These are phyloP conservation scores for Chrysolina americana DNA, from an alignment of 2,888 invertebrate genomes.

Conservation along the genomic window DNA sequence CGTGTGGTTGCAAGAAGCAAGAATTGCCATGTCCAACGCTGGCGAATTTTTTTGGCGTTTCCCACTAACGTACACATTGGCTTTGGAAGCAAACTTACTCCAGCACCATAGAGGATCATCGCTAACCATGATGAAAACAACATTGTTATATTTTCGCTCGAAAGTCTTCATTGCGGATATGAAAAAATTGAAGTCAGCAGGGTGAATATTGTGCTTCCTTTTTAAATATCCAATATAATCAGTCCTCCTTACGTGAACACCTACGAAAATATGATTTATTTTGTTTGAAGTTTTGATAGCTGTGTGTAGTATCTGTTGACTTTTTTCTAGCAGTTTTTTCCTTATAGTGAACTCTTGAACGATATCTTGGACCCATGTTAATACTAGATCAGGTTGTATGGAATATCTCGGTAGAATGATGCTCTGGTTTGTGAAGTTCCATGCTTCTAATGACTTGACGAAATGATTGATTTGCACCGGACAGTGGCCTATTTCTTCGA, in stretches of 20 bases:
- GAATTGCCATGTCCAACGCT: slow-evolving; percentile 70
- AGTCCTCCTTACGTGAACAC: slow-evolving; percentile 73
- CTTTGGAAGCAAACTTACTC: slow-evolving; percentile 62
- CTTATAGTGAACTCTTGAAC: slow-evolving; percentile 73
- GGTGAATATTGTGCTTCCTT: slow-evolving; percentile 69
- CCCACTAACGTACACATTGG: slow-evolving; percentile 68
- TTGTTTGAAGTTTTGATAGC: slow-evolving; percentile 47
- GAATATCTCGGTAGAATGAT: slow-evolving; percentile 73
- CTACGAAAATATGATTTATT: slow-evolving; percentile 68
- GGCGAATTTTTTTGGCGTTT: slow-evolving; percentile 64
- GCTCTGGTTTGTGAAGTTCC: slow-evolving; percentile 74
- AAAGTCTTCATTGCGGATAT: slow-evolving; percentile 69
- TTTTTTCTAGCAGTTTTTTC: slow-evolving; percentile 69
- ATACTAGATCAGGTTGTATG: slow-evolving; percentile 72
- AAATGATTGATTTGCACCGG: slow-evolving; percentile 70
- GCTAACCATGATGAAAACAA: slow-evolving; percentile 69
- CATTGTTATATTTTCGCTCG: slow-evolving; percentile 66
- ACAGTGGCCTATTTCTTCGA: slow-evolving; percentile 73
- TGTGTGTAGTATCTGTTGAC: slow-evolving; percentile 62
- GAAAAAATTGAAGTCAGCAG: slow-evolving; percentile 68
- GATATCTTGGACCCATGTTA: slow-evolving; percentile 74
- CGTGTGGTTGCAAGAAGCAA: slow-evolving; percentile 72
- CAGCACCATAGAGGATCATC: slow-evolving; percentile 71
- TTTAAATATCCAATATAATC: slow-evolving; percentile 73
- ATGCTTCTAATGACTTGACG: slow-evolving; percentile 71